Percentiles rank a stretch among this genome's conserved stretches.
Evolutionary conservation across 1,140 invertebrate genomes (phyloP).

Genomic region (Monochamus saltuarius): DNA sequence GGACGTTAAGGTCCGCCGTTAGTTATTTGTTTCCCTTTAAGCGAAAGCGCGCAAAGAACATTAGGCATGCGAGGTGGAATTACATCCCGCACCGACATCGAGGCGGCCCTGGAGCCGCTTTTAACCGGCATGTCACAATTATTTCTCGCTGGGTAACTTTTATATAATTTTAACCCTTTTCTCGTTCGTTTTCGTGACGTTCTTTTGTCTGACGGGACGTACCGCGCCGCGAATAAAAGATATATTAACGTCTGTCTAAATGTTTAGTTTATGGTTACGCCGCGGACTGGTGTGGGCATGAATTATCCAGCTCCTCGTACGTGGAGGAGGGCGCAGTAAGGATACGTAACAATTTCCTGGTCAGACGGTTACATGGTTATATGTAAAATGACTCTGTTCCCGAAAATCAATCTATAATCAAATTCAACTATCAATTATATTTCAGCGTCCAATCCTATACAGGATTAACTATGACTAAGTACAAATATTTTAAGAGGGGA

Average conservation of each 20-base stretch:
- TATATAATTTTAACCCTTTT: conserved; percentile 36
- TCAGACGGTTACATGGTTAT: too few species aligned
- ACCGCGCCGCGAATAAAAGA: conserved; percentile 26
- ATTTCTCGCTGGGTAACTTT: conserved; percentile 33
- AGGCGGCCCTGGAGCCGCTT: conserved; percentile 16
- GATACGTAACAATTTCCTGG: too few species aligned
- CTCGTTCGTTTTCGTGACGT: conserved; percentile 23
- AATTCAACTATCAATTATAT: too few species aligned
- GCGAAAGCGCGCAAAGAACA: conserved; percentile 22
- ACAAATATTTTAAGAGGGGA: too few species aligned
- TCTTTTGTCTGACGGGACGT: conserved; percentile 19
- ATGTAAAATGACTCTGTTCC: too few species aligned
- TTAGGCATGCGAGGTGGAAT: conserved; percentile 22
- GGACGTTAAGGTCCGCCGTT: conserved; percentile 15
- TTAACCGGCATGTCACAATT: conserved; percentile 31
- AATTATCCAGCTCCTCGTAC: too few species aligned
- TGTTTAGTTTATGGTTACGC: conserved; percentile 15
- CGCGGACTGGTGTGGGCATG: background rate
- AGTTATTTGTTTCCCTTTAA: conserved; percentile 24
- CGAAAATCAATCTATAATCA: too few species aligned
- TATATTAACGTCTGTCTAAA: conserved; percentile 32
- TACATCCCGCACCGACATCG: too few species aligned
- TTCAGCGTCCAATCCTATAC: too few species aligned
- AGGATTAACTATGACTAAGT: too few species aligned
- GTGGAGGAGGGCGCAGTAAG: too few species aligned